Evolutionary conservation across 64 coral and sea anemone species (phyloP).

Genomic region (Stichodactyla mertensii): DNA sequence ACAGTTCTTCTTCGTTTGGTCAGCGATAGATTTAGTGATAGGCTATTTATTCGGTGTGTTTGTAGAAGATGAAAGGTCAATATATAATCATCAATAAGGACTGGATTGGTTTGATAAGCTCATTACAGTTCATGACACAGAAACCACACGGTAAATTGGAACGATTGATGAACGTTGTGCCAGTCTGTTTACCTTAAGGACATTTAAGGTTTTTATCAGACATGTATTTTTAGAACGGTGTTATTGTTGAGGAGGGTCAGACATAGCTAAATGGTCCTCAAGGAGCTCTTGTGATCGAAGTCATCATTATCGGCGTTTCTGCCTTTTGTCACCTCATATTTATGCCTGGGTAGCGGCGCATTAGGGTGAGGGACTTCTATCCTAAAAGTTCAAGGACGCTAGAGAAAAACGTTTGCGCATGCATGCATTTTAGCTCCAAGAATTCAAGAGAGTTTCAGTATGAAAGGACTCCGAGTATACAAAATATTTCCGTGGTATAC

Average conservation of each 20-base stretch:
- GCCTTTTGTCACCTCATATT: neutral
- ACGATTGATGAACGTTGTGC: neutral
- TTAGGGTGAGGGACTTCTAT: neutral
- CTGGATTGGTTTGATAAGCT: neutral
- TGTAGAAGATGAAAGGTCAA: constrained; percentile 8
- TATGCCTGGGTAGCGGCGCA: too few species aligned
- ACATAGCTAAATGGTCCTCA: neutral
- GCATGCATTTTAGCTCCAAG: too few species aligned
- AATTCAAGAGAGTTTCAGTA: too few species aligned
- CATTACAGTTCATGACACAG: neutral
- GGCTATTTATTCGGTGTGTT: neutral
- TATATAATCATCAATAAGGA: neutral
- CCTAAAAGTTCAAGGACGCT: too few species aligned
- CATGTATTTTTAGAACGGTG: neutral
- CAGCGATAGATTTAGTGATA: neutral
- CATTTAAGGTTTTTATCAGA: neutral
- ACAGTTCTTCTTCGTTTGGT: neutral
- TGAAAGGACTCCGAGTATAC: too few species aligned
- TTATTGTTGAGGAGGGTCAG: neutral
- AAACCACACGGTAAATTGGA: neutral
- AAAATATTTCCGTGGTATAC: too few species aligned
- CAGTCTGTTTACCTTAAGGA: neutral
- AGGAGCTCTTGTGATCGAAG: neutral
- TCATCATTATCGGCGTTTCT: neutral
- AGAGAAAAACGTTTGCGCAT: too few species aligned